Percentiles rank a stretch among this genome's conserved stretches.
Evolutionary conservation across 1,140 invertebrate species (phyloP).

Genomic region (Anoplolepis gracilipes): DNA sequence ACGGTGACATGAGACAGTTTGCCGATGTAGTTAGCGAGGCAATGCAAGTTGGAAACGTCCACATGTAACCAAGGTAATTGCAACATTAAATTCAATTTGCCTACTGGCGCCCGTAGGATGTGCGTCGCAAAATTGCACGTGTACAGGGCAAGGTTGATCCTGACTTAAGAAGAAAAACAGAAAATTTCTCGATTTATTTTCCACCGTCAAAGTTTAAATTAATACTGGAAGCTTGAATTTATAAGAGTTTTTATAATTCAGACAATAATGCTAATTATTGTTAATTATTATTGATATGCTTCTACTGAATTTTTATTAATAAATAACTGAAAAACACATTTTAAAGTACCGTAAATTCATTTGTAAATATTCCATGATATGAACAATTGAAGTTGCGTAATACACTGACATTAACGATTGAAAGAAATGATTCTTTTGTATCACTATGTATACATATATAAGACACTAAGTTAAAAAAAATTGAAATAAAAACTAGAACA

Average conservation of each 20-base stretch:
- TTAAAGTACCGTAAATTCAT: neutral
- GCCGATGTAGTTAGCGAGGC: constrained; percentile 55
- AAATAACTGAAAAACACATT: neutral
- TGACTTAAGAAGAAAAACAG: constrained; percentile 16
- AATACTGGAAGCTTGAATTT: neutral
- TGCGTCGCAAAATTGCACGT: constrained; percentile 26
- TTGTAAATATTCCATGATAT: neutral
- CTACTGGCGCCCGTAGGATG: constrained; percentile 24
- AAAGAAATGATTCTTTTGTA: neutral
- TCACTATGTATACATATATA: too few relatives aligned
- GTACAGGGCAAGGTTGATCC: constrained; percentile 20
- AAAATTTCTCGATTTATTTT: constrained; percentile 13
- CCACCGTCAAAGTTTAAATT: neutral
- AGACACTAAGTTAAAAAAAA: neutral
- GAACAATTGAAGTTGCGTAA: neutral
- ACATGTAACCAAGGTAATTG: constrained; percentile 51
- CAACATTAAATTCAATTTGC: constrained; percentile 62
- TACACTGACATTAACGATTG: neutral
- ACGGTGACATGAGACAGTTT: constrained; percentile 60
- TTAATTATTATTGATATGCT: neutral
- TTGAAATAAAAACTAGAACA: neutral
- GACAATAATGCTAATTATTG: neutral
- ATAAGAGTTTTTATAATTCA: neutral
- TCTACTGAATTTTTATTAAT: neutral
- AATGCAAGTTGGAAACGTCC: constrained; percentile 58